Evolutionary conservation across 2,888 invertebrate genomes (phyloP), one percentile per base, ranked within the genome.

Genomic region (Halictus ligatus): DNA sequence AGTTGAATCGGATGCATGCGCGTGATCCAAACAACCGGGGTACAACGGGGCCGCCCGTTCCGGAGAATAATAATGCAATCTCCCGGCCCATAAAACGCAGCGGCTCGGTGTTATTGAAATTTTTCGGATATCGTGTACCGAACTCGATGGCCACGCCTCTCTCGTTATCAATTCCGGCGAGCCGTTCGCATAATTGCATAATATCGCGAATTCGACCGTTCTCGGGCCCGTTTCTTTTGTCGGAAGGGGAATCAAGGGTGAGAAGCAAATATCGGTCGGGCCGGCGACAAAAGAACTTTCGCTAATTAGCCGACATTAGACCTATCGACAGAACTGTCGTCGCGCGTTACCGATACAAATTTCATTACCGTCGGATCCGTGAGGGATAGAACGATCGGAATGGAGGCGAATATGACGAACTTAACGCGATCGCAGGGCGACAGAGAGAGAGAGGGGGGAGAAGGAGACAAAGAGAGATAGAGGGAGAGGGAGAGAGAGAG

Each of bases 31-130:
- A 82, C 75, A 79, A 69, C 73, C 64, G 18, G 50, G 29, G 58
- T 40, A 81, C 58, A 71, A 21, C 75, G 80, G 75, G 75, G 58
- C 69, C 77, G 54, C 40, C 46, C 71, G 46, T 43, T 50, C 78
- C 48, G 21, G 81, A 64, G 91, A 90, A 93, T 92, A 93, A 93
- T 92, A 92, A 92, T 92, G 91, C 92, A 92, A 91, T 93, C 90
- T 86, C 82, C 87, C 58, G 78, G 78, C 87, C 87, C 88, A 90
- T 89, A 85, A 91, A 91, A 90, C 84, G 73, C 81, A 80, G 69
- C 80, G n/a, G 50, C 50, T 29, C 29, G 54, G 50, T 81, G 79
- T 74, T 75, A 78, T 74, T 50, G 83, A 84, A 85, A 85, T 89
- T 89, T 83, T 60, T 71, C 29, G 69, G 6, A 21, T 71, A 13